Percentiles rank a stretch among this genome's conserved stretches.
phyloP scores from a whole-genome alignment of 2,113 vertebrate species.

The Megaleporinus macrocephalus region DNA sequence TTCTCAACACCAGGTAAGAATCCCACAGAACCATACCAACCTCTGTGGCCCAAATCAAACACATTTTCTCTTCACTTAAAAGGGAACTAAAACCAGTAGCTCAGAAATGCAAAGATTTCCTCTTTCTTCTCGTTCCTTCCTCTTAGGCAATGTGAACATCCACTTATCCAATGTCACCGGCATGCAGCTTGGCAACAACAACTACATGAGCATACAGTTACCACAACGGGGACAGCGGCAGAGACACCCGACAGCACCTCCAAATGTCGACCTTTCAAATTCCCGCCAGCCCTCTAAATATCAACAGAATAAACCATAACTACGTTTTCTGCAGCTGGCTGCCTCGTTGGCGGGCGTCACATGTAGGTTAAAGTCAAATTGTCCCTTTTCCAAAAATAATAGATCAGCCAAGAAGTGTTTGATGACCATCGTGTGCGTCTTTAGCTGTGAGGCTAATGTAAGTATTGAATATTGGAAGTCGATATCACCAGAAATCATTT shows the following conservation, averaged over 20 bases:
- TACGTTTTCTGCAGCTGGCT: background rate
- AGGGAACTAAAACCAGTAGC: background rate
- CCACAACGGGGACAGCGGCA: constrained; percentile 37
- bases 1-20: constrained; percentile 55
- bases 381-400: no score
- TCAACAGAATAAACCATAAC: background rate
- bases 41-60: background rate
- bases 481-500: no score
- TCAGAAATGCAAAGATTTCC: background rate
- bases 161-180: constrained; percentile 32
- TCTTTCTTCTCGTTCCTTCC: background rate
- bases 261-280: background rate
- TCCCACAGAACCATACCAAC: background rate
- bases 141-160: constrained; percentile 7
- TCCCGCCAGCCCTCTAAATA: constrained; percentile 3
- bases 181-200: constrained; percentile 66
- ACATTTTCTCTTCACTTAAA: background rate
- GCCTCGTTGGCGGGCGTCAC: background rate
- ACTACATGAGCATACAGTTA: constrained; percentile 42
- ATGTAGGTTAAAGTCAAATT: no score
- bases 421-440: no score
- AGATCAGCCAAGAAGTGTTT: no score
- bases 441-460: no score
- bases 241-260: constrained; percentile 66
- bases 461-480: no score